These are phyloP conservation scores for Ciona savignyi DNA, from an alignment of 23 tunicate species.

Conservation along the genomic window DNA sequence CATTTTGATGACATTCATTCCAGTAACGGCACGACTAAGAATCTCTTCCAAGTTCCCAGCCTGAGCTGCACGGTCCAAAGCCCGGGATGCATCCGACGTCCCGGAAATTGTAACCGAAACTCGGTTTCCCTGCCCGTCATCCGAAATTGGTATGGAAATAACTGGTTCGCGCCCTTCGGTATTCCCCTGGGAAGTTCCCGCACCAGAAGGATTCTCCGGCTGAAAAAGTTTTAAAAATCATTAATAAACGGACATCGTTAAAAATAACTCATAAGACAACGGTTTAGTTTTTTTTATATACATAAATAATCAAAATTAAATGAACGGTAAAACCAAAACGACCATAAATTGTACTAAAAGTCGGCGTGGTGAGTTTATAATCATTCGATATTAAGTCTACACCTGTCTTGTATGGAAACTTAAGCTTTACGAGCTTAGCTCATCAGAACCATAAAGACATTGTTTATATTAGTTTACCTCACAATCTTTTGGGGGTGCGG, in stretches of 20 bases:
- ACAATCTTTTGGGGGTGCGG: slow-evolving; percentile 46
- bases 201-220: not conserved
- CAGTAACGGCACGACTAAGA: slow-evolving; percentile 1
- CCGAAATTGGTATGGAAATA: not conserved
- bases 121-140: not conserved
- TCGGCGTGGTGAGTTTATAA: too few species aligned
- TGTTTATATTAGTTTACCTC: too few species aligned
- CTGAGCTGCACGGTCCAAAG: not conserved
- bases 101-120: not conserved
- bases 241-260: not conserved
- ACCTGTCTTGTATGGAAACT: too few species aligned
- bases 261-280: not conserved
- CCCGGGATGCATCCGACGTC: not conserved
- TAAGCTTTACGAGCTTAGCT: too few species aligned
- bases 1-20: not conserved
- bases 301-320: too few species aligned
- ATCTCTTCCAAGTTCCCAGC: not conserved
- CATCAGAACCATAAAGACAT: too few species aligned
- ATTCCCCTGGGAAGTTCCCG: not conserved
- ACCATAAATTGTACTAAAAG: too few species aligned
- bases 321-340: too few species aligned
- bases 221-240: not conserved
- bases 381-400: too few species aligned
- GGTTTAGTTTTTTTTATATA: too few species aligned
- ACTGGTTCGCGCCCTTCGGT: not conserved